Conservation (phyloP, 2,797 vertebrate species). For the Ambastaia sidthimunki region DNA sequence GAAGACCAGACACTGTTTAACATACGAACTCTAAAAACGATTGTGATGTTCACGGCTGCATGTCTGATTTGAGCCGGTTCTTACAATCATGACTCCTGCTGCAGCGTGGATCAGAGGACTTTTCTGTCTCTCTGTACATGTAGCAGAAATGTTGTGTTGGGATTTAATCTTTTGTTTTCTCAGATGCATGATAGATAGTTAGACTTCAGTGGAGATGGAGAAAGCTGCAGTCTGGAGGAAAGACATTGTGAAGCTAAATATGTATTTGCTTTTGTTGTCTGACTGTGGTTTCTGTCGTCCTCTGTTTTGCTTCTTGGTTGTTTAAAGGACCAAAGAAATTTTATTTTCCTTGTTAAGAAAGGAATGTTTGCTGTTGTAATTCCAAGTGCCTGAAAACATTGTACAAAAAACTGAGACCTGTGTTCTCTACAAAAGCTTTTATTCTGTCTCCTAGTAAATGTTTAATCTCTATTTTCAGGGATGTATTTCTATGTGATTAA, state of each 20-base stretch:
- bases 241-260: conserved; percentile 58
- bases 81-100: conserved; percentile 55
- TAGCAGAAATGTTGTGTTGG: conserved; percentile 63
- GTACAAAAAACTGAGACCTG: conserved; percentile 71
- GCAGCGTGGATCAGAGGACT: conserved; percentile 72
- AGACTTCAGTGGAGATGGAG: conserved; percentile 52
- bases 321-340: conserved; percentile 80
- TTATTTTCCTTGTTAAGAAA: conserved; percentile 70
- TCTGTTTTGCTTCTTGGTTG: conserved; percentile 62
- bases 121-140: conserved; percentile 77
- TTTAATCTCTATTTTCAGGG: conserved; percentile 75
- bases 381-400: conserved; percentile 82
- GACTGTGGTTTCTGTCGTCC: conserved; percentile 68
- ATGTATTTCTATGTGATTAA: conserved; percentile 80
- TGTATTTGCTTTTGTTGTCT: conserved; percentile 60
- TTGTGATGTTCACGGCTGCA: conserved; percentile 81
- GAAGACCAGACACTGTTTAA: conserved; percentile 42
- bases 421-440: conserved; percentile 62
- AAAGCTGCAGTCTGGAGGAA: conserved; percentile 66
- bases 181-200: conserved; percentile 64
- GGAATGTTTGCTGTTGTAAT: conserved; percentile 72
- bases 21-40: conserved; percentile 19
- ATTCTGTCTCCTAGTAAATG: conserved; percentile 71
- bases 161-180: conserved; percentile 36
- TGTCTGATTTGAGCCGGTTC: conserved; percentile 74